phyloP scores from a whole-genome alignment of 2,797 vertebrate genomes.

The Clangula hyemalis region DNA sequence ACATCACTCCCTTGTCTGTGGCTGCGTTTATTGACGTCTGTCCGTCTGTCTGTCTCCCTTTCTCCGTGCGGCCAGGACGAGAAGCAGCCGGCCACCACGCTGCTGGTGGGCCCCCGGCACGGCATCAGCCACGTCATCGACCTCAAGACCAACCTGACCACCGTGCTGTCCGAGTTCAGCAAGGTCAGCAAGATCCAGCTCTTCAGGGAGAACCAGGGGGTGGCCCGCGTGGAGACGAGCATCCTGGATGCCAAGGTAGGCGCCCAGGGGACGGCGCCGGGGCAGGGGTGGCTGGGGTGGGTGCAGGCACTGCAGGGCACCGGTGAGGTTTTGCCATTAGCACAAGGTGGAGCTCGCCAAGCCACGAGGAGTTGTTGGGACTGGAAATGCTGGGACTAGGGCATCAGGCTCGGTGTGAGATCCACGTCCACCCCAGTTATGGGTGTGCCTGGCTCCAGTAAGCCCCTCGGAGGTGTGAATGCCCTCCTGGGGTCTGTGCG shows the following conservation, averaged over 20 bases:
- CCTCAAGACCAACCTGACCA: constrained; percentile 98
- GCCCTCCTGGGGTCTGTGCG: background rate
- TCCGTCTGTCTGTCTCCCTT: background rate
- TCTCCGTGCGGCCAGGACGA: constrained; percentile 84
- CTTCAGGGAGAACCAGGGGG: constrained; percentile 94
- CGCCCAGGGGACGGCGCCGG: fast-evolving
- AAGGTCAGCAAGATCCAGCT: constrained; percentile 97
- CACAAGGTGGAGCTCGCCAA: background rate
- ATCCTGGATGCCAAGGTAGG: constrained; percentile 96
- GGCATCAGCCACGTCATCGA: constrained; percentile 99
- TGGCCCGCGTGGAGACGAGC: constrained; percentile 94
- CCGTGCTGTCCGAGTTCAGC: constrained; percentile 95
- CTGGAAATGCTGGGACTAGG: background rate
- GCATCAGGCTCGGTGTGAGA: background rate
- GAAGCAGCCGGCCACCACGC: constrained; percentile 93
- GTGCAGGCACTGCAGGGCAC: background rate
- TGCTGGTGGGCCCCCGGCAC: constrained; percentile 95
- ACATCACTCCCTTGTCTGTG: background rate
- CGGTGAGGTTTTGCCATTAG: background rate
- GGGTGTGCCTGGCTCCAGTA: background rate
- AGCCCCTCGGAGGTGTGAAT: no score
- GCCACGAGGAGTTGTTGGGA: background rate
- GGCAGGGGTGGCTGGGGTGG: background rate
- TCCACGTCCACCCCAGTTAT: fast-evolving
- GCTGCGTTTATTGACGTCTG: background rate